These are phyloP conservation scores for Vimba vimba DNA, from an alignment of 2,113 vertebrate genomes.

Conservation along the genomic window DNA sequence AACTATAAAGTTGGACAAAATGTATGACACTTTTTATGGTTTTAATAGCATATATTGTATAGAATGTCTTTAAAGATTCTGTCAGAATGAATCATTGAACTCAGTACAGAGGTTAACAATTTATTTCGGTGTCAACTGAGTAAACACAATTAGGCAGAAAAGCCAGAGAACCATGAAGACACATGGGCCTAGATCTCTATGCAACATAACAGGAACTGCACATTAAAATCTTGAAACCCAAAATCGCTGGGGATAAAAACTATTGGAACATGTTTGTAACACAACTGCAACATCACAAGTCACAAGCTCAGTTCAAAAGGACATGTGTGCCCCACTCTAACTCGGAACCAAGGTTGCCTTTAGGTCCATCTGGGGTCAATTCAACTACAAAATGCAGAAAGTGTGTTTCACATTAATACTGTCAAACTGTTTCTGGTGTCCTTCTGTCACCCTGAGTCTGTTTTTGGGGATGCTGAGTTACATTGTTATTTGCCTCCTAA, in stretches of 20 bases:
- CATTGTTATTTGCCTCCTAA: constrained; percentile 9
- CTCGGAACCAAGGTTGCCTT: constrained; percentile 23
- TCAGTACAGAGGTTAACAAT: neutral
- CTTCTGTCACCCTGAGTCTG: constrained; percentile 20
- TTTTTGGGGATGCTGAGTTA: neutral
- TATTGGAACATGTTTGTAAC: neutral
- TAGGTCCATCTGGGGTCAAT: constrained; percentile 40
- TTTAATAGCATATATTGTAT: neutral
- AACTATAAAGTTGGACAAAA: neutral
- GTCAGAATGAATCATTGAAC: neutral
- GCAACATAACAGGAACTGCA: neutral
- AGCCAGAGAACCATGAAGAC: constrained; percentile 3
- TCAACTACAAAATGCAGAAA: constrained; percentile 23
- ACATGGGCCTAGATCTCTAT: neutral
- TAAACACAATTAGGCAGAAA: constrained; percentile 25
- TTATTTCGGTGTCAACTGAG: constrained; percentile 8
- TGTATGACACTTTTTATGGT: neutral
- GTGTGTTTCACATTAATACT: constrained; percentile 35
- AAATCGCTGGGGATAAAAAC: neutral
- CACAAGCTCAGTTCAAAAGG: constrained; percentile 32
- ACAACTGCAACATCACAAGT: constrained; percentile 3
- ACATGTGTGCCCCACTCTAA: constrained; percentile 4
- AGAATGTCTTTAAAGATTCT: neutral
- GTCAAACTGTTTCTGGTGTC: constrained; percentile 28
- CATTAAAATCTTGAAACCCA: constrained; percentile 12